A percentile compares a stretch with the other conserved stretches of the same genome.
Conservation (phyloP, 1,140 invertebrate species). For the Apis dorsata region DNA sequence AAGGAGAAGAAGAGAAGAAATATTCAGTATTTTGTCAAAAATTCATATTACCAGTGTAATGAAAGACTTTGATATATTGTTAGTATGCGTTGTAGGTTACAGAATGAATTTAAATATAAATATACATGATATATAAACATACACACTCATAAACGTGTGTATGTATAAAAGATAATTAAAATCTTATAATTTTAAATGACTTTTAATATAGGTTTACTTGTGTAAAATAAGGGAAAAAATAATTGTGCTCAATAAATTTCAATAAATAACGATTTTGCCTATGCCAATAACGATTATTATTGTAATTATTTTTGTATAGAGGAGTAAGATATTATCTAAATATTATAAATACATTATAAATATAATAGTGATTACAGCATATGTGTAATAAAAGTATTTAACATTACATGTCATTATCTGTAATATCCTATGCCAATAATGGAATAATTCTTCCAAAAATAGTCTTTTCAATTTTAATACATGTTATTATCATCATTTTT, state of each 20-base stretch:
- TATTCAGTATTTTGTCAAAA: constrained; percentile 69
- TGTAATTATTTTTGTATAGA: constrained; percentile 62
- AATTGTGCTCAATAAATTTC: constrained; percentile 73
- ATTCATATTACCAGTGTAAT: constrained; percentile 65
- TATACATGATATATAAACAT: constrained; percentile 62
- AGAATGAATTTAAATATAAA: constrained; percentile 65
- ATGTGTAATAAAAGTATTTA: constrained; percentile 51
- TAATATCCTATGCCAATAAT: constrained; percentile 1
- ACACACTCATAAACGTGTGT: constrained; percentile 65
- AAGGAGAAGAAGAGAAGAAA: constrained; percentile 35
- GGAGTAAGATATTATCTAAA: constrained; percentile 46
- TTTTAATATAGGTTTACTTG: constrained; percentile 70
- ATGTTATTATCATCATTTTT: no score
- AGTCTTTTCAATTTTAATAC: no score
- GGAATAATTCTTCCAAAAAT: no score
- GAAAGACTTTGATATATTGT: constrained; percentile 69
- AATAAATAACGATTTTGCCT: constrained; percentile 73
- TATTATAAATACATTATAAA: constrained; percentile 46
- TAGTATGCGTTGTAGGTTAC: constrained; percentile 65
- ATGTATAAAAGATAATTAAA: constrained; percentile 64
- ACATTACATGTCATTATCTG: constrained; percentile 32
- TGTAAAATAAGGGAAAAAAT: constrained; percentile 67
- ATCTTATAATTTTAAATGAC: constrained; percentile 69
- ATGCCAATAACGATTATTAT: constrained; percentile 69
- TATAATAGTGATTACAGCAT: constrained; percentile 33